These are phyloP conservation scores for Leucophenga varia DNA, from an alignment of 1,140 invertebrate genomes.

Conservation along the genomic window DNA sequence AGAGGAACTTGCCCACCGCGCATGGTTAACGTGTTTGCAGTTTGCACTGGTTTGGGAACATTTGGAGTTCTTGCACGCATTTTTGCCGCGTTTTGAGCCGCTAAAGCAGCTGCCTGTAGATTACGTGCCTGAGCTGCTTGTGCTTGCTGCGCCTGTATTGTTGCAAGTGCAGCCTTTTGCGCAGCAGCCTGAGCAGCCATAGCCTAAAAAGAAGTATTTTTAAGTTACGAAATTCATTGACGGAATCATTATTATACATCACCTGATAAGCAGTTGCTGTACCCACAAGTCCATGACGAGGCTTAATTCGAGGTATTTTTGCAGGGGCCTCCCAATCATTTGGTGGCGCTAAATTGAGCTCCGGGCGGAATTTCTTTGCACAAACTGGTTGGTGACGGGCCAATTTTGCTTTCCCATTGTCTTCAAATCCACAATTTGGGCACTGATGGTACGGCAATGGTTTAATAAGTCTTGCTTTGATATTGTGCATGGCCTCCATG, in stretches of 20 bases:
- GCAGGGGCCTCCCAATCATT: constrained; percentile 89
- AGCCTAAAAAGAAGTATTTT: constrained; percentile 23
- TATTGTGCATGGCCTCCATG: constrained; percentile 86
- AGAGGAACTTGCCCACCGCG: constrained; percentile 6
- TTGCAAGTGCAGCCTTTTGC: constrained; percentile 50
- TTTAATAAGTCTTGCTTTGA: constrained; percentile 77
- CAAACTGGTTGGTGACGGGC: constrained; percentile 87
- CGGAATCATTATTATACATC: constrained; percentile 4
- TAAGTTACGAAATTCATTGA: constrained; percentile 6
- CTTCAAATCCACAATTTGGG: constrained; percentile 91
- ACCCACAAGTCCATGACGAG: constrained; percentile 50
- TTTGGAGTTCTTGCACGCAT: constrained; percentile 41
- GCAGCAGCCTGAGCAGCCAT: constrained; percentile 55
- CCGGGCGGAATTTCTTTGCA: constrained; percentile 85
- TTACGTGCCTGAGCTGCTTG: constrained; percentile 40
- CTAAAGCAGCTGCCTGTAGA: constrained; percentile 45
- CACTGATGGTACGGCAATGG: constrained; percentile 89
- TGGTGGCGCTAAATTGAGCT: constrained; percentile 79
- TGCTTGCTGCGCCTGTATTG: constrained; percentile 50
- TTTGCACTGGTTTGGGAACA: constrained; percentile 29
- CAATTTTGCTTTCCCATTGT: constrained; percentile 91
- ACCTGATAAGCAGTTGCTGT: constrained; percentile 56
- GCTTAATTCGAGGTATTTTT: constrained; percentile 71
- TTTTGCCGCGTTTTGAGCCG: constrained; percentile 50
- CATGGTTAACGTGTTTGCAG: constrained; percentile 20